Conservation (phyloP, 2,888 invertebrate species). For the Xestia ashworthii region DNA sequence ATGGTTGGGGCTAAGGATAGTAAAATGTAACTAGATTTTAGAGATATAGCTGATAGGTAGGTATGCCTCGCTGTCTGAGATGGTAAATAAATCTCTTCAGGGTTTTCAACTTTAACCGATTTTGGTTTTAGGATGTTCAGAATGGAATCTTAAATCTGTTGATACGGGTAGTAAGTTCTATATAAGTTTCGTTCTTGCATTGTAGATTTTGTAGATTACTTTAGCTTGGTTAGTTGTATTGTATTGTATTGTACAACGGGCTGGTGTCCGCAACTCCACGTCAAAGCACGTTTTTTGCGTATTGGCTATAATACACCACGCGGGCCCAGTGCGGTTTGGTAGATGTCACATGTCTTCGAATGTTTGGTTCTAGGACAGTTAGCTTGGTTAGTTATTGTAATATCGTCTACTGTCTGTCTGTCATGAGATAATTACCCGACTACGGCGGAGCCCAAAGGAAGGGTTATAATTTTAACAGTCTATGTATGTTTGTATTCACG, state of each 20-base stretch:
- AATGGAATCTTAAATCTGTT: not conserved
- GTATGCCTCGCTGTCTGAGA: not conserved
- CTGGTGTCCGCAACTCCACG: too few relatives aligned
- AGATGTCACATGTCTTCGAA: too few relatives aligned
- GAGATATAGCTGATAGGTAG: not conserved
- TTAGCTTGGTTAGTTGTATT: not conserved
- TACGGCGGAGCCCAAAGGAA: too few relatives aligned
- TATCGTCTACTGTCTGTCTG: not conserved
- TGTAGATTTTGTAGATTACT: not conserved
- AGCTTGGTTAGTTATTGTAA: not conserved
- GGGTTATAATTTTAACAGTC: too few relatives aligned
- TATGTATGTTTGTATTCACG: too few relatives aligned
- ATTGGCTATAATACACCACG: too few relatives aligned
- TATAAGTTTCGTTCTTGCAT: not conserved
- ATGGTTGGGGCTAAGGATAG: not conserved
- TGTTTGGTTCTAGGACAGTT: too few relatives aligned
- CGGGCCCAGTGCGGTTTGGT: too few relatives aligned
- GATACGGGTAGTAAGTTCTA: not conserved
- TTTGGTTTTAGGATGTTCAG: not conserved
- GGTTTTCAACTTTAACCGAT: constrained; percentile 24
- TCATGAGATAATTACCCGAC: not conserved
- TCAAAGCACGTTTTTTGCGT: too few relatives aligned
- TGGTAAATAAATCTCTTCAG: constrained; percentile 13
- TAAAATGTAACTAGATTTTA: constrained; percentile 18
- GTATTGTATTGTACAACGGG: too few relatives aligned